Conservation (phyloP, 2,888 invertebrate genomes). For the Macropis europaea region DNA sequence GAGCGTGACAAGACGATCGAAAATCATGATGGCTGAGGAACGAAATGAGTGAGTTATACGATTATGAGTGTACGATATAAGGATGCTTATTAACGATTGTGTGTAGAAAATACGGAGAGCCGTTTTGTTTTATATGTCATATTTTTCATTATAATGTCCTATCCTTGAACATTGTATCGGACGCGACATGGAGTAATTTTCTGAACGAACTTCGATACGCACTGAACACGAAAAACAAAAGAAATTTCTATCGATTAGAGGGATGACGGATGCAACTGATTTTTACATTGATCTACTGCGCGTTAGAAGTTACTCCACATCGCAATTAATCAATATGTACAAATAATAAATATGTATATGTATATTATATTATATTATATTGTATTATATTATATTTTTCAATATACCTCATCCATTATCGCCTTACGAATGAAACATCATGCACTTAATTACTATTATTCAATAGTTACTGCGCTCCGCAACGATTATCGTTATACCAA, state of each 20-base stretch:
- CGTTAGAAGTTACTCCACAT: conserved; percentile 40
- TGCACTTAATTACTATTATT: conserved; percentile 18
- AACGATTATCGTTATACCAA: conserved; percentile 2
- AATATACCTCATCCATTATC: conserved; percentile 21
- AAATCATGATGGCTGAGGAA: conserved; percentile 18
- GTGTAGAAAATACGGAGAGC: conserved; percentile 34
- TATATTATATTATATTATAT: conserved; percentile 22
- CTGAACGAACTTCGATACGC: conserved; percentile 9
- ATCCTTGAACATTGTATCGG: conserved; percentile 49
- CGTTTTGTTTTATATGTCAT: conserved; percentile 58
- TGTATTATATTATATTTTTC: conserved; percentile 9
- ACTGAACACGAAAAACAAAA: background rate
- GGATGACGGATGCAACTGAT: conserved; percentile 1
- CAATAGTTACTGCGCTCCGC: background rate
- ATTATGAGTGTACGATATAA: conserved; percentile 25
- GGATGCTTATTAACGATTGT: conserved; percentile 37
- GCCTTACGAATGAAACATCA: conserved; percentile 25
- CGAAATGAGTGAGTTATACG: conserved; percentile 20
- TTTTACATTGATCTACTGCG: conserved; percentile 9
- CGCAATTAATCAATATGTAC: conserved; percentile 68
- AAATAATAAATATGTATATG: conserved; percentile 69
- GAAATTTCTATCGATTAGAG: background rate
- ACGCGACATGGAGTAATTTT: conserved; percentile 36
- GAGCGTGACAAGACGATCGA: conserved; percentile 4
- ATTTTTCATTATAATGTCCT: conserved; percentile 61